Conservation (phyloP, 2,797 vertebrate species). For the Micropoecilia bifurca region DNA sequence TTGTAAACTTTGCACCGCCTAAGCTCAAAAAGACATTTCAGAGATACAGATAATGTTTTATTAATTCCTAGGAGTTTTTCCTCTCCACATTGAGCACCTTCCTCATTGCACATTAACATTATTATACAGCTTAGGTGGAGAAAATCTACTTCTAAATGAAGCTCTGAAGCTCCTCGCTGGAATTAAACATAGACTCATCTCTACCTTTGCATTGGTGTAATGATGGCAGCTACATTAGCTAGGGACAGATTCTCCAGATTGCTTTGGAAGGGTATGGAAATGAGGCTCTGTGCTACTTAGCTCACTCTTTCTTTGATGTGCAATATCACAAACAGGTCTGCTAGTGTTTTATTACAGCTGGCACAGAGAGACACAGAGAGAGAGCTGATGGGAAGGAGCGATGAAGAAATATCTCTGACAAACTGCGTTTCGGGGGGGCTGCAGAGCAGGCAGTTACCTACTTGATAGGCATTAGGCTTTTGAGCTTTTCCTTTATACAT, state of each 20-base stretch:
- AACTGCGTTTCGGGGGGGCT: slow-evolving; percentile 46
- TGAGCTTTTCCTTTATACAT: slow-evolving; percentile 50
- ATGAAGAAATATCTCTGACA: slow-evolving; percentile 33
- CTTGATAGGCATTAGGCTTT: slow-evolving; percentile 61
- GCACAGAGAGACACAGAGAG: slow-evolving; percentile 30
- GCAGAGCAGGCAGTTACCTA: slow-evolving; percentile 59
- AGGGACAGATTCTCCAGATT: slow-evolving; percentile 50
- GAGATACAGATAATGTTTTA: slow-evolving; percentile 29
- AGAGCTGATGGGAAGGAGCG: slow-evolving; percentile 10
- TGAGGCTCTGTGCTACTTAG: slow-evolving; percentile 63
- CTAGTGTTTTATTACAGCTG: slow-evolving; percentile 64
- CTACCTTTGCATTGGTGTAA: slow-evolving; percentile 46
- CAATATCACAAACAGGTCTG: slow-evolving; percentile 60
- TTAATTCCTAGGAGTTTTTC: slow-evolving; percentile 32
- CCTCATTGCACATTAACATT: slow-evolving; percentile 37
- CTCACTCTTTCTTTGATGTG: slow-evolving; percentile 66
- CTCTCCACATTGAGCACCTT: slow-evolving; percentile 23
- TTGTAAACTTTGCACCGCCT: background rate
- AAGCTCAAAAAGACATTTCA: slow-evolving; percentile 22
- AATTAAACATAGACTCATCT: slow-evolving; percentile 27
- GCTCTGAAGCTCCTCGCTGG: slow-evolving; percentile 14
- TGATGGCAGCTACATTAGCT: slow-evolving; percentile 35
- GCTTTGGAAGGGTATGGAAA: slow-evolving; percentile 62
- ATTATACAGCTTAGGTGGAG: slow-evolving; percentile 38
- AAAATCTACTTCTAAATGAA: slow-evolving; percentile 46